These are phyloP conservation scores for Nephrocerus scutellatus DNA, from an alignment of 2,888 invertebrate genomes.

Conservation along the genomic window DNA sequence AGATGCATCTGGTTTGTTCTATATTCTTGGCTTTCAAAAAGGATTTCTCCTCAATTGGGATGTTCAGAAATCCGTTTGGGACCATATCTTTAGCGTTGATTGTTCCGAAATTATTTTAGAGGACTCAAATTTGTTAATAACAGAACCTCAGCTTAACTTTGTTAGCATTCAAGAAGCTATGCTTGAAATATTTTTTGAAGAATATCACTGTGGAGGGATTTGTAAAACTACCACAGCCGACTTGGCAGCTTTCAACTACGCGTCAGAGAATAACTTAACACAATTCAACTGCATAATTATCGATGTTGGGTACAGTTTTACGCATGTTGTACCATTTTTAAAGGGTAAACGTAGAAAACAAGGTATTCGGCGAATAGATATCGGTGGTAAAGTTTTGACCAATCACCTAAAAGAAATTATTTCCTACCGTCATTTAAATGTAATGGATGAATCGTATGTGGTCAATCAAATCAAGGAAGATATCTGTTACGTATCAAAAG, in stretches of 20 bases:
- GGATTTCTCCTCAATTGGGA: slow-evolving; percentile 96
- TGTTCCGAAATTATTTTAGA: slow-evolving; percentile 69
- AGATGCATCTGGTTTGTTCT: slow-evolving; percentile 91
- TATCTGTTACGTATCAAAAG: slow-evolving; percentile 81
- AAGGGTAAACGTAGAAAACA: slow-evolving; percentile 63
- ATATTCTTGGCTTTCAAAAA: slow-evolving; percentile 88
- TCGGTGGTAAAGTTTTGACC: slow-evolving; percentile 94
- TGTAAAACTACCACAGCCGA: slow-evolving; percentile 74
- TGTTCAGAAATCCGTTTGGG: slow-evolving; percentile 87
- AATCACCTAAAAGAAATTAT: slow-evolving; percentile 97
- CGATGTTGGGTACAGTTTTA: slow-evolving; percentile 93
- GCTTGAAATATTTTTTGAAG: slow-evolving; percentile 95
- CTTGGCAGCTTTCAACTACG: slow-evolving; percentile 62
- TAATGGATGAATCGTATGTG: slow-evolving; percentile 98
- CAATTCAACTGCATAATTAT: slow-evolving; percentile 71
- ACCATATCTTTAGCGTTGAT: slow-evolving; percentile 84
- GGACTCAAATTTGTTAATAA: slow-evolving; percentile 76
- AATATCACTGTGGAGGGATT: slow-evolving; percentile 83
- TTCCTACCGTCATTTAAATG: slow-evolving; percentile 92
- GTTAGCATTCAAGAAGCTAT: slow-evolving; percentile 85
- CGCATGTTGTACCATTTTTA: slow-evolving; percentile 88
- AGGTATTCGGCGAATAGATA: slow-evolving; percentile 77
- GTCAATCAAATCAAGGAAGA: slow-evolving; percentile 99
- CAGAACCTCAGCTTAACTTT: slow-evolving; percentile 93
- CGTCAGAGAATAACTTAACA: slow-evolving; percentile 50